These are phyloP conservation scores for Ciconia boyciana DNA, from an alignment of 2,113 vertebrate species.

Conservation along the genomic window DNA sequence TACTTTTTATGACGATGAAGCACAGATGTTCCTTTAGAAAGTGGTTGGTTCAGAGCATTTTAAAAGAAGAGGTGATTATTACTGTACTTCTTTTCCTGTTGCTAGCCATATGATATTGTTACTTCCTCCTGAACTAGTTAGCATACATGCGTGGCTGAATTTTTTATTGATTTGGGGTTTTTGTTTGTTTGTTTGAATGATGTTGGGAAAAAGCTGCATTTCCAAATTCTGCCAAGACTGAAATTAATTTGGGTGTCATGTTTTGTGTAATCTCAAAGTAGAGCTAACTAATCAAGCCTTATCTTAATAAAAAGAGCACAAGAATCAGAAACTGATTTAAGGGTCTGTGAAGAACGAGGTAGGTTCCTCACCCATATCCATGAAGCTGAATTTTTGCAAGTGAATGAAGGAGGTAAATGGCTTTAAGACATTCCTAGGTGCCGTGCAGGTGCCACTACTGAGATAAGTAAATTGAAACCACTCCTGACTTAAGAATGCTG, in stretches of 20 bases:
- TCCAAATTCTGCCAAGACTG: background rate
- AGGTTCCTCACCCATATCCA: fast-evolving
- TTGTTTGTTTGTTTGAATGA: background rate
- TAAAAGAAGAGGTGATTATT: background rate
- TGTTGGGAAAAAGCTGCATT: background rate
- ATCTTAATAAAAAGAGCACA: background rate
- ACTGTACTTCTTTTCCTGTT: background rate
- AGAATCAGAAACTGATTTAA: background rate
- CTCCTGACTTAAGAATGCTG: background rate
- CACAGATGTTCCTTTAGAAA: background rate
- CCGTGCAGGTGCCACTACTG: background rate
- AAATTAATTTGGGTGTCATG: background rate
- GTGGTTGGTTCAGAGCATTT: background rate
- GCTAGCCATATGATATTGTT: background rate
- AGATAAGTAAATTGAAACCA: background rate
- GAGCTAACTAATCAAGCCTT: background rate
- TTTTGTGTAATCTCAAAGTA: background rate
- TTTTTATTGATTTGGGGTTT: background rate
- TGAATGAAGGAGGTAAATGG: background rate
- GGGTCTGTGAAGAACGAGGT: background rate
- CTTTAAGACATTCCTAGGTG: background rate
- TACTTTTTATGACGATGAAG: background rate
- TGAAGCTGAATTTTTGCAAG: background rate
- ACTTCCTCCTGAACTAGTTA: background rate
- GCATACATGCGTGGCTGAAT: background rate